Percentiles rank a stretch among this genome's conserved stretches.
These are phyloP conservation scores for Labrus mixtus DNA, from an alignment of 2,113 vertebrate genomes.

Conservation along the genomic window DNA sequence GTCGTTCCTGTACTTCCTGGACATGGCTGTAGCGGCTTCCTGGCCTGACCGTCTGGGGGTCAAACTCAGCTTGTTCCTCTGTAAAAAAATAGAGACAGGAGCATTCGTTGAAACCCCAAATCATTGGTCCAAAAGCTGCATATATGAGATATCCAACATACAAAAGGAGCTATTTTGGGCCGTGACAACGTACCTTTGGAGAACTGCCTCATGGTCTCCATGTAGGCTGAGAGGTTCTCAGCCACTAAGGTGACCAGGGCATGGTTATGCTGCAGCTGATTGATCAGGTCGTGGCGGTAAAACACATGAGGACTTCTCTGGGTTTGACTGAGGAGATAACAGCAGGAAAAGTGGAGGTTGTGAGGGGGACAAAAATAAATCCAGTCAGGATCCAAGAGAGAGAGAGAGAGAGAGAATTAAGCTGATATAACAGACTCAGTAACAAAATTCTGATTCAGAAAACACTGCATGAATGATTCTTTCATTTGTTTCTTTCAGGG, in stretches of 20 bases:
- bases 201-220: conserved; percentile 98
- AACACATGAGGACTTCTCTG: conserved; percentile 98
- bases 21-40: conserved; percentile 99
- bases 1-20: conserved; percentile 97
- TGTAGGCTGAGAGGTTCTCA: conserved; percentile 98
- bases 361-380: conserved; percentile 25
- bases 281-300: conserved; percentile 99
- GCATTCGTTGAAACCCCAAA: not conserved
- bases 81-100: conserved; percentile 33
- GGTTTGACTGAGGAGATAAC: conserved; percentile 89
- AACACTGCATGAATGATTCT: conserved; percentile 50
- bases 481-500: conserved; percentile 46
- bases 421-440: not conserved
- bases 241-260: conserved; percentile 97
- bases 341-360: conserved; percentile 32
- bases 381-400: not conserved
- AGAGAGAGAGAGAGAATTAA: conserved; percentile 23
- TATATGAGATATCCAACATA: not conserved
- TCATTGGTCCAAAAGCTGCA: not conserved
- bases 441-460: conserved; percentile 37
- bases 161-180: not conserved
- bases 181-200: conserved; percentile 89
- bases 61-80: conserved; percentile 96
- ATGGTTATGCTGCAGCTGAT: conserved; percentile 99
- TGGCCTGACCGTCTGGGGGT: conserved; percentile 96